phyloP scores from a whole-genome alignment of 1,140 invertebrate genomes.

The Scaptomyza pallida region DNA sequence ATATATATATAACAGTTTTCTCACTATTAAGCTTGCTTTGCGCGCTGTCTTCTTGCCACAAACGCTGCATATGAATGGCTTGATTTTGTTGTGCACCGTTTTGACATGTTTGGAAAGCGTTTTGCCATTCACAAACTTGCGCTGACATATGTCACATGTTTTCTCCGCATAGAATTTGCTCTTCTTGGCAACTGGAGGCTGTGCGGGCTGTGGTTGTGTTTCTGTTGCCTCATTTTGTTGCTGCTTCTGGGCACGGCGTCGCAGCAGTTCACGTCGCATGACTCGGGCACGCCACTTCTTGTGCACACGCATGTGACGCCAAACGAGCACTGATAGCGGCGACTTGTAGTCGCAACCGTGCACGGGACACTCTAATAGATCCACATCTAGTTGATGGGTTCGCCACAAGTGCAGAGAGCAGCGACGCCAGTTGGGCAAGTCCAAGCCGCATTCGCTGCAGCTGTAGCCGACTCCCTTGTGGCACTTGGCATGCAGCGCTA shows the following conservation, averaged over 20 bases:
- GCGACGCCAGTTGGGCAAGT: slow-evolving; percentile 86
- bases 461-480: slow-evolving; percentile 84
- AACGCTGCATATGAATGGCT: slow-evolving; percentile 90
- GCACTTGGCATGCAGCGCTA: slow-evolving; percentile 85
- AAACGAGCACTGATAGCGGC: slow-evolving; percentile 81
- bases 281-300: slow-evolving; percentile 70
- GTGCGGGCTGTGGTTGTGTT: slow-evolving; percentile 1
- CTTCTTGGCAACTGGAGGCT: slow-evolving; percentile 30
- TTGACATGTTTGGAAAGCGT: slow-evolving; percentile 91
- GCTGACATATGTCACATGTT: slow-evolving; percentile 88
- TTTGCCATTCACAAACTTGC: slow-evolving; percentile 90
- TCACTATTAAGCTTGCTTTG: slow-evolving; percentile 88
- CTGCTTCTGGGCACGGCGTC: slow-evolving; percentile 42
- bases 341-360: slow-evolving; percentile 87
- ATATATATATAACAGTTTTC: slow-evolving; percentile 54
- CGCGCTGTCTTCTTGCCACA: slow-evolving; percentile 90
- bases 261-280: slow-evolving; percentile 51
- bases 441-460: slow-evolving; percentile 85
- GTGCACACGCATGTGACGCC: slow-evolving; percentile 80
- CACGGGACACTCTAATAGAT: slow-evolving; percentile 87
- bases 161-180: slow-evolving; percentile 87
- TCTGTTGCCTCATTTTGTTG: slow-evolving; percentile 1
- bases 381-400: slow-evolving; percentile 87
- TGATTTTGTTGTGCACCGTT: slow-evolving; percentile 90
- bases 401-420: slow-evolving; percentile 89